Evolutionary conservation across 2,113 vertebrate species (phyloP).

Genomic region (Halichoerus grypus): DNA sequence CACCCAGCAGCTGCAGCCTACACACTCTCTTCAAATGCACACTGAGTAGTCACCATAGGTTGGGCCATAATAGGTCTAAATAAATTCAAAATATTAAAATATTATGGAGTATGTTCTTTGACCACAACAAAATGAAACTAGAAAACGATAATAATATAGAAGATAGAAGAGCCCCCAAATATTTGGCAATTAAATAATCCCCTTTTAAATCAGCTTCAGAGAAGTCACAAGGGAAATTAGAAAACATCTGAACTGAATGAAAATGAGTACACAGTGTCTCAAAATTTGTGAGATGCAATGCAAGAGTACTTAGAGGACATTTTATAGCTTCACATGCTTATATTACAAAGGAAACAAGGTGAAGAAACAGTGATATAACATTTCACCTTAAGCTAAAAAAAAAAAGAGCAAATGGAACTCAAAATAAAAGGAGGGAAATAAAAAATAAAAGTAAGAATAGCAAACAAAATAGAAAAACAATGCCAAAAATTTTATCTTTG

Average conservation of each 20-base stretch:
- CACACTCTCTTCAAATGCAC: neutral
- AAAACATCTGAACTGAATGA: neutral
- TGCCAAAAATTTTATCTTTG: neutral
- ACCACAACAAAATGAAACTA: conserved; percentile 30
- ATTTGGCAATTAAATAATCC: neutral
- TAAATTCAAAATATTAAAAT: neutral
- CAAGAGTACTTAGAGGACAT: neutral
- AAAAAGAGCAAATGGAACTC: neutral
- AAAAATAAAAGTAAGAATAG: neutral
- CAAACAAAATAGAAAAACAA: neutral
- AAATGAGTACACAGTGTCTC: conserved; percentile 9
- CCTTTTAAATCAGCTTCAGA: neutral
- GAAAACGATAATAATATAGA: neutral
- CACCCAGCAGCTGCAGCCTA: neutral
- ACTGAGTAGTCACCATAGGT: neutral
- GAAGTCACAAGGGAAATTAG: neutral
- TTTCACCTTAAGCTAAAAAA: neutral
- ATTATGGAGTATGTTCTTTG: neutral
- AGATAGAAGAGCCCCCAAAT: neutral
- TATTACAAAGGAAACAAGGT: neutral
- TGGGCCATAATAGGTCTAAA: neutral
- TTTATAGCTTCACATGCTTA: neutral
- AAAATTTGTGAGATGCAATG: neutral
- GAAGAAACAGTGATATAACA: neutral
- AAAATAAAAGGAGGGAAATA: neutral